phyloP scores from a whole-genome alignment of 2,113 vertebrate species.

The Loxodonta africana region DNA sequence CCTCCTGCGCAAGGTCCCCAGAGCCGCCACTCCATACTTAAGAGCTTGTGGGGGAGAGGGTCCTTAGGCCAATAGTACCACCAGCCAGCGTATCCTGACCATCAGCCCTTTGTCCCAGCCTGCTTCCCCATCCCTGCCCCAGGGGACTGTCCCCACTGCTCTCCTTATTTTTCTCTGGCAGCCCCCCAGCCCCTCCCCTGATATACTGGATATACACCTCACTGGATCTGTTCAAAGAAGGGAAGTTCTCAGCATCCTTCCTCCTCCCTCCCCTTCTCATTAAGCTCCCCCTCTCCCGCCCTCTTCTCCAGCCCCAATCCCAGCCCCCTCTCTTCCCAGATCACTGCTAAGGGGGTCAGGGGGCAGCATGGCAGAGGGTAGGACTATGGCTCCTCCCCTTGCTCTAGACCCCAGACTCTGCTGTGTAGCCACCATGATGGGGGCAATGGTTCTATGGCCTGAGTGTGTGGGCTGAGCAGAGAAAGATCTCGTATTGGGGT shows the following conservation, averaged over 20 bases:
- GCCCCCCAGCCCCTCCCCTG: not conserved
- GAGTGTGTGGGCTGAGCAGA: not conserved
- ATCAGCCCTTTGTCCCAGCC: not conserved
- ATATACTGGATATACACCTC: constrained; percentile 34
- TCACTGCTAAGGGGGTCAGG: not conserved
- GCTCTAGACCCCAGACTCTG: not conserved
- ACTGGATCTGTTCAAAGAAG: not conserved
- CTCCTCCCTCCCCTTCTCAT: not conserved
- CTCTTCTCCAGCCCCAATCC: not conserved
- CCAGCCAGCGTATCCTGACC: not conserved
- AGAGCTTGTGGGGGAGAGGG: not conserved
- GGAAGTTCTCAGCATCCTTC: not conserved
- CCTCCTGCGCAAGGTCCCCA: not conserved
- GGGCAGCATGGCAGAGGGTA: not conserved
- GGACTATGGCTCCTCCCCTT: not conserved
- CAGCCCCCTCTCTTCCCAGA: not conserved
- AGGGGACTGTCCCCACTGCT: not conserved
- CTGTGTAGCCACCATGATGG: not conserved
- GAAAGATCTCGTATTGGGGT: not conserved
- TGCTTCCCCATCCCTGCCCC: accelerated
- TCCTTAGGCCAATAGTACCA: not conserved
- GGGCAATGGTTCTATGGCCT: not conserved
- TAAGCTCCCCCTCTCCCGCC: no score
- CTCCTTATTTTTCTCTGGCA: not conserved
- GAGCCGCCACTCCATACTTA: not conserved